Evolutionary conservation across 2,888 invertebrate species (phyloP).

Genomic region (Protodeltote pygarga): DNA sequence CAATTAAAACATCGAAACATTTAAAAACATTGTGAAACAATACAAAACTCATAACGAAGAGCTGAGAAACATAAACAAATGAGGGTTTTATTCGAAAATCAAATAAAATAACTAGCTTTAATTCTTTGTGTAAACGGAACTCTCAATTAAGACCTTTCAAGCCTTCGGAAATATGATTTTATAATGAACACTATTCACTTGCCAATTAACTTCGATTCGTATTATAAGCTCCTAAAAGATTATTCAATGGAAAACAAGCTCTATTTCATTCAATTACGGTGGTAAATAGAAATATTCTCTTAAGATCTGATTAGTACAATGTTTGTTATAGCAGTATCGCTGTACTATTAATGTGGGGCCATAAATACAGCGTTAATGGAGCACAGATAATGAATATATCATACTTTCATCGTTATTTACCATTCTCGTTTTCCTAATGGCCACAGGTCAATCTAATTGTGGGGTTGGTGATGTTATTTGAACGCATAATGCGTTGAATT

Average conservation of each 20-base stretch:
- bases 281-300: conserved; percentile 1
- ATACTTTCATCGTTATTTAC: conserved; percentile 14
- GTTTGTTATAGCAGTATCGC: conserved; percentile 32
- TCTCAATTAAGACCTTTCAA: conserved; percentile 48
- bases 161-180: conserved; percentile 45
- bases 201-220: conserved; percentile 41
- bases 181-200: conserved; percentile 53
- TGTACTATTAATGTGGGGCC: conserved; percentile 18
- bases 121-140: conserved; percentile 45
- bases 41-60: conserved; percentile 31
- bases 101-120: conserved; percentile 38
- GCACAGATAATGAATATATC: conserved; percentile 7
- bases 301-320: conserved; percentile 37
- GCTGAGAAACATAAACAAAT: conserved; percentile 49
- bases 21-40: conserved; percentile 39
- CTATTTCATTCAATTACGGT: neutral
- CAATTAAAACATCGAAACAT: conserved; percentile 30
- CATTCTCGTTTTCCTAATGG: too few relatives aligned
- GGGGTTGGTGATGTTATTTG: too few relatives aligned
- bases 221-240: conserved; percentile 2
- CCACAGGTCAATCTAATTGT: too few relatives aligned
- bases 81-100: conserved; percentile 44
- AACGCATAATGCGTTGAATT: too few relatives aligned
- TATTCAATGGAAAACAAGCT: conserved; percentile 14
- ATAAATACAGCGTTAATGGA: conserved; percentile 16